Percentiles rank a stretch among this genome's conserved stretches.
phyloP scores from a whole-genome alignment of 2,888 invertebrate genomes.

The Diploptera punctata region DNA sequence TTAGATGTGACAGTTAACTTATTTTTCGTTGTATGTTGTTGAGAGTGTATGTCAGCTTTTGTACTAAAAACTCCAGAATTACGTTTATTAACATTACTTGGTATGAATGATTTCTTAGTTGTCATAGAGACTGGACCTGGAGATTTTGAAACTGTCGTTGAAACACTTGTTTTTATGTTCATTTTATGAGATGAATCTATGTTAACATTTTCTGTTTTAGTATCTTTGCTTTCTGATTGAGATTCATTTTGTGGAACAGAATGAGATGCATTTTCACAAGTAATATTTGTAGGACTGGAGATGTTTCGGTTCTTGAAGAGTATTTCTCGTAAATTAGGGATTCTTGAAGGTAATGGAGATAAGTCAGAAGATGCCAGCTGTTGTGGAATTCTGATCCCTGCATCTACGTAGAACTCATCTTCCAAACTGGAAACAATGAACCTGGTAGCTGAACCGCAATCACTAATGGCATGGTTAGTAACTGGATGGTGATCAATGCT shows the following conservation, averaged over 20 bases:
- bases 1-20: background rate
- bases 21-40: background rate
- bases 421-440: constrained; percentile 35
- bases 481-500: too few species aligned
- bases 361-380: constrained; percentile 21
- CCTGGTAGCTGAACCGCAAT: constrained; percentile 3
- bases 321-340: constrained; percentile 31
- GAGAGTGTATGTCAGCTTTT: background rate
- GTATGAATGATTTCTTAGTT: background rate
- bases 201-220: background rate
- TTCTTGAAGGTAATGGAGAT: constrained; percentile 26
- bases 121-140: background rate
- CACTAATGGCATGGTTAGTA: background rate
- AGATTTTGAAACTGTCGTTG: background rate
- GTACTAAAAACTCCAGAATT: constrained; percentile 18
- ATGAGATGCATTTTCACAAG: background rate
- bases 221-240: background rate
- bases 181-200: background rate
- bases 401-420: constrained; percentile 38
- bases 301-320: constrained; percentile 7
- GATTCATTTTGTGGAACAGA: background rate
- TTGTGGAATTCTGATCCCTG: constrained; percentile 32
- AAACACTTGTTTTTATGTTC: background rate
- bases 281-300: background rate
- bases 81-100: background rate